phyloP scores from a whole-genome alignment of 2,888 invertebrate species.

The Plebejus anna region DNA sequence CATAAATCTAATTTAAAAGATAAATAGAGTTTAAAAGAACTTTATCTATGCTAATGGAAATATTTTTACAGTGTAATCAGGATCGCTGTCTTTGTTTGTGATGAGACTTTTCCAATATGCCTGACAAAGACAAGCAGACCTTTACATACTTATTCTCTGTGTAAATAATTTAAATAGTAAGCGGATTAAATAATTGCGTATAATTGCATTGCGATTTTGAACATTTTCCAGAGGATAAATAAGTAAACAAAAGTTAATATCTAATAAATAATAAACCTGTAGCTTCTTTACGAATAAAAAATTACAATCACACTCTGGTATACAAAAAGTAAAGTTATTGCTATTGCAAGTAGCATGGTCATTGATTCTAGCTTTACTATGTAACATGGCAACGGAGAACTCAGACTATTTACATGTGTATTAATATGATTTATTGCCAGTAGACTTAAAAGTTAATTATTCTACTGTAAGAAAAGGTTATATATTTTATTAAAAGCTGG shows the following conservation, averaged over 20 bases:
- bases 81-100: too few species aligned
- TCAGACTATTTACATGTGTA: background rate
- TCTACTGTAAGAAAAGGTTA: background rate
- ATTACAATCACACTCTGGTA: background rate
- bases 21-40: background rate
- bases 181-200: too few species aligned
- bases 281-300: background rate
- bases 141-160: too few species aligned
- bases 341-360: background rate
- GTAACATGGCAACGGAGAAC: constrained; percentile 2
- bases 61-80: background rate
- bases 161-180: too few species aligned
- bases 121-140: too few species aligned
- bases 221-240: too few species aligned
- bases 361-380: constrained; percentile 5
- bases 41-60: background rate
- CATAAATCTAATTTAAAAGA: background rate
- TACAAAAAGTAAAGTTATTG: background rate
- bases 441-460: background rate
- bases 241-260: background rate
- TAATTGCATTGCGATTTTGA: too few species aligned
- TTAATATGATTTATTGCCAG: background rate
- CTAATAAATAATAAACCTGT: background rate
- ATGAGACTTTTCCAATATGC: too few species aligned
- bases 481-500: background rate